Evolutionary conservation across 2,888 invertebrate genomes (phyloP), one percentile per base, ranked within the genome.

Genomic region (Acronicta alni): DNA sequence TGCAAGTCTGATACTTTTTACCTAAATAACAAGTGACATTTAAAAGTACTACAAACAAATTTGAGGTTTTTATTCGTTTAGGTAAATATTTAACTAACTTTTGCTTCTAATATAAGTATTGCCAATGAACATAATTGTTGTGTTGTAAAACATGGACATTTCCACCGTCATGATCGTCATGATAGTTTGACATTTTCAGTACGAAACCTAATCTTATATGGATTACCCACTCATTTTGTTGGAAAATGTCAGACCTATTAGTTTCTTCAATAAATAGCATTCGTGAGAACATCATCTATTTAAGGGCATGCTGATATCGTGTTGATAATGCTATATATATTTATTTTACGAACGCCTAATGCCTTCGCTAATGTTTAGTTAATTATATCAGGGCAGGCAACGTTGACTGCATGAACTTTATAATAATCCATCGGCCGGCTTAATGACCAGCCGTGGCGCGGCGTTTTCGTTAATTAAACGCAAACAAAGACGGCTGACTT

Each of bases 401-500:
- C 75, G 80, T 78, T 79, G 67, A 76, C 68, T 77, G 76, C 78
- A 77, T 67, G 70, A 81, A 81, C 78, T 79, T 72, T 68, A 72
- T 79, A 81, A 77, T 82, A 83, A 83, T 85, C 83, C 83, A 85
- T 85, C 78, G 83, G 82, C 80, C 79, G 82, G 80, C 81, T 84
- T 88, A 88, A 88, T 86, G 84, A 83, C 81, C 78, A 76, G 74
- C 79, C 74, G 75, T 77, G 75, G 77, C 73, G 79, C 79, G 75
- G 77, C 77, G 79, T 88, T 89, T 89, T 86, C 88, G 84, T 86
- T 90, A 90, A 90, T 90, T 89, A 90, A 90, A 90, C 81, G 83
- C 86, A 90, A 90, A 90, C 90, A 90, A 86, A 89, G 86, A 83
- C 81, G 80, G 77, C 77, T 82, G 85, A 83, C 79, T 81, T 81